Evolutionary conservation across 2,888 invertebrate genomes (phyloP).

Genomic region (Drosophila heteroneura): DNA sequence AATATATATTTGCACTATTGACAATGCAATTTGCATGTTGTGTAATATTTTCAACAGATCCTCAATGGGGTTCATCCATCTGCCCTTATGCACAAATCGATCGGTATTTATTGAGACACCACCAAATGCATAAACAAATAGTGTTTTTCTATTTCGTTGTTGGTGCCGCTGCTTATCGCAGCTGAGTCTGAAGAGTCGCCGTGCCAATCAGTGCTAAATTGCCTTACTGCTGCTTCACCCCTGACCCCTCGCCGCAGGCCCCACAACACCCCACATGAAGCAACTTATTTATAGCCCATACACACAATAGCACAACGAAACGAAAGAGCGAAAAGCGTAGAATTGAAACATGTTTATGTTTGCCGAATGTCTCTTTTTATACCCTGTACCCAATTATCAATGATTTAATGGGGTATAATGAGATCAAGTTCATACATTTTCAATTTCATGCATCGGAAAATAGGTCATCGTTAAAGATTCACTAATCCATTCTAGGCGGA

Average conservation of each 20-base stretch:
- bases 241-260: slow-evolving; percentile 10
- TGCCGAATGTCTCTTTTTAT: slow-evolving; percentile 8
- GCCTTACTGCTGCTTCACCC: slow-evolving; percentile 6
- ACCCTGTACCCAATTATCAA: neutral
- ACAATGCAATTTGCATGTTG: neutral
- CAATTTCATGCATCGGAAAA: neutral
- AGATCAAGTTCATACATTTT: neutral
- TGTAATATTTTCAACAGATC: neutral
- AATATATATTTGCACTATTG: neutral
- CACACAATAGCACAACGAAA: slow-evolving; percentile 20
- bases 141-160: neutral
- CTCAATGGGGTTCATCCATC: neutral
- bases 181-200: neutral
- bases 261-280: neutral
- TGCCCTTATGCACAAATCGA: neutral
- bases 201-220: slow-evolving; percentile 20
- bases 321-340: neutral
- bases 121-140: neutral
- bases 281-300: slow-evolving; percentile 44
- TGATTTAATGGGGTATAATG: neutral
- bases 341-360: slow-evolving; percentile 43
- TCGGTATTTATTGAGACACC: neutral
- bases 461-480: neutral
- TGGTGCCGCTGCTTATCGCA: slow-evolving; percentile 25
- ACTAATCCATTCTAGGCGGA: neutral